Percentiles rank a stretch among this genome's conserved stretches.
Evolutionary conservation across 2,888 invertebrate species (phyloP).

Genomic region (Aplocera efformata): DNA sequence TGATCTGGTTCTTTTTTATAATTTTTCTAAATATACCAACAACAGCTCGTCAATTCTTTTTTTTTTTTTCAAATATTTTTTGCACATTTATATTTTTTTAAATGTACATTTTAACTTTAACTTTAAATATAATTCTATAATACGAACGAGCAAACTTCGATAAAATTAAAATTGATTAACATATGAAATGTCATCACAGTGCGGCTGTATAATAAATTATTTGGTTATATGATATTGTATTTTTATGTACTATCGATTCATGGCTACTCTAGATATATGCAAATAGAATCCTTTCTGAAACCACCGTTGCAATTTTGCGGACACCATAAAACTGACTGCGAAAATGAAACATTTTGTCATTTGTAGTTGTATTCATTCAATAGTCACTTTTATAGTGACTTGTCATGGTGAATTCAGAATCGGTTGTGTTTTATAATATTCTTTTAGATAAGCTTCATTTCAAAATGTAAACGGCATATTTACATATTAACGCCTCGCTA

Average conservation of each 20-base stretch:
- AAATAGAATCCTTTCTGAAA: conserved; percentile 34
- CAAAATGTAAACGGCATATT: conserved; percentile 57
- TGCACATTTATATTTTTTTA: conserved; percentile 60
- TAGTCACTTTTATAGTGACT: conserved; percentile 17
- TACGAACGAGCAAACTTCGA: conserved; percentile 79
- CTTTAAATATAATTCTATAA: conserved; percentile 78
- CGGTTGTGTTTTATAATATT: conserved; percentile 47
- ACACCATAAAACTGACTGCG: conserved; percentile 20
- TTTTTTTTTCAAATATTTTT: conserved; percentile 44
- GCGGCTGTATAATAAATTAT: conserved; percentile 35
- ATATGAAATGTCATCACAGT: conserved; percentile 68
- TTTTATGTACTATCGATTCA: conserved; percentile 75
- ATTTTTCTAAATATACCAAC: conserved; percentile 80
- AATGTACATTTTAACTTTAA: conserved; percentile 68
- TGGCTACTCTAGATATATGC: conserved; percentile 71
- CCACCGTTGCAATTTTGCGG: conserved; percentile 11
- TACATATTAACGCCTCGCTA: conserved; percentile 60
- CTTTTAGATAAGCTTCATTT: conserved; percentile 61
- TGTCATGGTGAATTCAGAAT: conserved; percentile 29
- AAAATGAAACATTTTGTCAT: conserved; percentile 17
- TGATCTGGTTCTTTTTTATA: conserved; percentile 81
- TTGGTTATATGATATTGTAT: conserved; percentile 69
- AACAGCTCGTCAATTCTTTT: conserved; percentile 72
- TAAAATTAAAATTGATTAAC: conserved; percentile 79
- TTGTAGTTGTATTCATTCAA: conserved; percentile 16